Evolutionary conservation across 1,140 invertebrate species (phyloP), one percentile per base, ranked within the genome.

Genomic region (Sogatella furcifera): DNA sequence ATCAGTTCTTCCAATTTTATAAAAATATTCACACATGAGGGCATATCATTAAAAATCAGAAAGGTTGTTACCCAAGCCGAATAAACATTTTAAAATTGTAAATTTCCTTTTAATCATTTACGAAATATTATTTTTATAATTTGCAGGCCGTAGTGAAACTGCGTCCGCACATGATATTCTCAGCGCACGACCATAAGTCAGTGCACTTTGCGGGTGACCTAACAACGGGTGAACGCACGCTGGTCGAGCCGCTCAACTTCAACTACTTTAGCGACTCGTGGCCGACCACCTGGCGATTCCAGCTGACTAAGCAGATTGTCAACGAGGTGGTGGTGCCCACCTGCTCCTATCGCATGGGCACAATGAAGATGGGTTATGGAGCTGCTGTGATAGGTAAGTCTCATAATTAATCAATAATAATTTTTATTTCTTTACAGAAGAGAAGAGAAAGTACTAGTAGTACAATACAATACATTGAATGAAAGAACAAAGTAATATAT

Each of bases 301-400:
- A 62, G 24, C 21, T 63, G 0, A 42, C 34, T 1, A 28, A 61
- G 15, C 53, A 55, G 10, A n/a, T 34, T 0, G 46, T 61, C 13
- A 82, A 90, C 69, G 93, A 97, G 77, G 81, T 97, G 43, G 81
- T 88, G 72, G 87, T 95, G 58, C 94, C 94, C 2, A 95, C 93
- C 0, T 95, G 89, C 73, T 95, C 92, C 5, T 97, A 97, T 73
- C 80, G 94, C 69, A 97, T 97, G 93, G 93, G 93, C 2, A 87
- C 85, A 19, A 66, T 69, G 10, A 77, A 87, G 62, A 91, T 93
- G 71, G 93, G 92, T 15, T 95, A 86, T 75, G 91, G 90, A 42
- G 83, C 84, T 63, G 88, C 87, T 5, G 76, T 90, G 57, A 78
- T 95, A 61, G 84, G 92, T 95, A 80, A 79, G 75, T 4, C 43